phyloP scores from a whole-genome alignment of 2,888 invertebrate genomes.

The Oscheius sp. region DNA sequence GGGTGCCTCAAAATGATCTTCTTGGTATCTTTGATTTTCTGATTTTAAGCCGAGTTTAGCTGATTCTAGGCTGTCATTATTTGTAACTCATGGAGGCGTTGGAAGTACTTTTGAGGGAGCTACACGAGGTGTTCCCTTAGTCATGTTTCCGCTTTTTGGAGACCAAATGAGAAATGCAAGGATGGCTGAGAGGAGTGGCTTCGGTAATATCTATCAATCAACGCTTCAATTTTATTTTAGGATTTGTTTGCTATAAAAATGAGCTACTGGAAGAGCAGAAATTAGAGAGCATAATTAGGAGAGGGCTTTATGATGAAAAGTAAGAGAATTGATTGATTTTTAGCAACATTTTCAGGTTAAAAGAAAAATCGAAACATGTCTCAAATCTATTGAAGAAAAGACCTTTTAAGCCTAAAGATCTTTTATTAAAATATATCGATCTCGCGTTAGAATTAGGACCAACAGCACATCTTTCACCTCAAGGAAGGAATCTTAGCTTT shows the following conservation, averaged over 20 bases:
- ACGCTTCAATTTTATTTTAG: background rate
- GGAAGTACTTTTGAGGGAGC: slow-evolving; percentile 28
- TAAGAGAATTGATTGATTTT: background rate
- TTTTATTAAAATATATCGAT: slow-evolving; percentile 11
- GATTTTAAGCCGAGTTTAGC: background rate
- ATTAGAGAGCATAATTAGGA: slow-evolving; percentile 9
- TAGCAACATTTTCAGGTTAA: background rate
- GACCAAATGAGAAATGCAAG: slow-evolving; percentile 30
- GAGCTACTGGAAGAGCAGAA: slow-evolving; percentile 8
- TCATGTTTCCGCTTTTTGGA: slow-evolving; percentile 24
- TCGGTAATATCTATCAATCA: slow-evolving; percentile 11
- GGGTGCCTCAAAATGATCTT: slow-evolving; percentile 71
- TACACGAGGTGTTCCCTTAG: slow-evolving; percentile 3
- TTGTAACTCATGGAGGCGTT: slow-evolving; percentile 29
- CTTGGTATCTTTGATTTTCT: slow-evolving; percentile 44
- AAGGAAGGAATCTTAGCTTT: slow-evolving; percentile 10
- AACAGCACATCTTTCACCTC: background rate
- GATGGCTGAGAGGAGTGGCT: slow-evolving; percentile 24
- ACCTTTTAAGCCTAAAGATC: slow-evolving; percentile 9
- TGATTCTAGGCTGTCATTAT: slow-evolving; percentile 19
- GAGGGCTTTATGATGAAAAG: slow-evolving; percentile 11
- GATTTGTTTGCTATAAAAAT: slow-evolving; percentile 6
- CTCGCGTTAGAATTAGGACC: slow-evolving; percentile 15
- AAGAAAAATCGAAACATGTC: background rate
- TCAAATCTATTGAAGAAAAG: slow-evolving; percentile 7